phyloP scores from a whole-genome alignment of 2,797 vertebrate species.

The Cynopterus sphinx region DNA sequence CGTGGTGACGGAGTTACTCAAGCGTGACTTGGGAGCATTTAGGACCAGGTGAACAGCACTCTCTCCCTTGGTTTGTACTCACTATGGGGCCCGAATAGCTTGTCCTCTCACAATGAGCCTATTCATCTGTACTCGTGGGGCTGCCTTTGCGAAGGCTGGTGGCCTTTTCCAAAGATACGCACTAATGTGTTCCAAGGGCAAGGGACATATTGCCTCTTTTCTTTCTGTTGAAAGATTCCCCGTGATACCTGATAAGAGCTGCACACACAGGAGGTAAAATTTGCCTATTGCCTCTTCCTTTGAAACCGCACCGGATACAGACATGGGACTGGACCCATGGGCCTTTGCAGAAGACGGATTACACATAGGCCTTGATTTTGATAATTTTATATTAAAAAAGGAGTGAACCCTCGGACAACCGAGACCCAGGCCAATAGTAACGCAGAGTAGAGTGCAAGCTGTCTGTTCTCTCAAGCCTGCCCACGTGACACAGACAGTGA shows the following conservation, averaged over 20 bases:
- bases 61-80: background rate
- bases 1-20: background rate
- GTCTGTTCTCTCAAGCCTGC: background rate
- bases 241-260: slow-evolving; percentile 34
- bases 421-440: background rate
- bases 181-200: slow-evolving; percentile 46
- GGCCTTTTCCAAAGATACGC: background rate
- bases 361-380: slow-evolving; percentile 24
- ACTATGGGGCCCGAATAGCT: background rate
- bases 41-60: background rate
- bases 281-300: slow-evolving; percentile 41
- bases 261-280: background rate
- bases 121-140: background rate
- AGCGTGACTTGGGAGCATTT: background rate
- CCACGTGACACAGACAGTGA: rapidly evolving
- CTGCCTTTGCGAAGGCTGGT: background rate
- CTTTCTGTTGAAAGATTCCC: slow-evolving; percentile 24
- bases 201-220: background rate
- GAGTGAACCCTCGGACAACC: background rate
- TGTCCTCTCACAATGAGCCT: background rate
- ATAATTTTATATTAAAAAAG: background rate
- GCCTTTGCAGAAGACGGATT: slow-evolving; percentile 39
- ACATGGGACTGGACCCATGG: background rate
- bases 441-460: rapidly evolving
- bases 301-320: background rate